These are phyloP conservation scores for Tachuris rubrigastra DNA, from an alignment of 2,113 vertebrate species.

Conservation along the genomic window DNA sequence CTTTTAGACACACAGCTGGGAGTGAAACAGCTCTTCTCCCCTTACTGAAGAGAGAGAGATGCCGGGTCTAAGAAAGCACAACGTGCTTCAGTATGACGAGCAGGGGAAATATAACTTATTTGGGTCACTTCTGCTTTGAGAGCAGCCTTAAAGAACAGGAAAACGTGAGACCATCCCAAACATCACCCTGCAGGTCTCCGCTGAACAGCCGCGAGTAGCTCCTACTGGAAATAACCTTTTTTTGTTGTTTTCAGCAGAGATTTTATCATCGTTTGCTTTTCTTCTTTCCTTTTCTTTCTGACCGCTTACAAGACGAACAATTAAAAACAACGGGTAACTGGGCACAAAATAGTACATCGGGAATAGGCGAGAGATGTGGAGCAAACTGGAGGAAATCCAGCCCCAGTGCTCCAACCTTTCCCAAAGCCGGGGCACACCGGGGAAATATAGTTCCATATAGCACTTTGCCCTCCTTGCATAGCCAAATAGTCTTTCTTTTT, in stretches of 20 bases:
- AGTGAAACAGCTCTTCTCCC: background rate
- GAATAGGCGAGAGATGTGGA: background rate
- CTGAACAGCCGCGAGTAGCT: background rate
- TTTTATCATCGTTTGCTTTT: background rate
- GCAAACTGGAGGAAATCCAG: conserved; percentile 75
- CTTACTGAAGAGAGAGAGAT: background rate
- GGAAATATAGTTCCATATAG: conserved; percentile 74
- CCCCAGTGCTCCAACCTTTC: conserved; percentile 75
- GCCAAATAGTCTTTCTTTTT: background rate
- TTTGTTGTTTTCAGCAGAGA: background rate
- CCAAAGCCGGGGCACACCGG: conserved; percentile 66
- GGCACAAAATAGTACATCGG: background rate
- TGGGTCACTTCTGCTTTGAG: background rate
- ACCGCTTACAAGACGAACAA: background rate
- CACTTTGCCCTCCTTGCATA: conserved; percentile 71
- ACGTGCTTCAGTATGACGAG: background rate
- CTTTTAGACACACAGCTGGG: background rate
- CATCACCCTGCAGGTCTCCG: background rate
- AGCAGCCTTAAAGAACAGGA: background rate
- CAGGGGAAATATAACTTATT: background rate
- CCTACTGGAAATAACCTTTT: background rate
- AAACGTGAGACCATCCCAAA: background rate
- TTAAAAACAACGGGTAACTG: background rate
- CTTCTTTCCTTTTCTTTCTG: background rate
- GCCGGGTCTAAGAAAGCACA: background rate